These are phyloP conservation scores for Seison nebaliae DNA, from an alignment of 1,140 invertebrate genomes.

Conservation along the genomic window DNA sequence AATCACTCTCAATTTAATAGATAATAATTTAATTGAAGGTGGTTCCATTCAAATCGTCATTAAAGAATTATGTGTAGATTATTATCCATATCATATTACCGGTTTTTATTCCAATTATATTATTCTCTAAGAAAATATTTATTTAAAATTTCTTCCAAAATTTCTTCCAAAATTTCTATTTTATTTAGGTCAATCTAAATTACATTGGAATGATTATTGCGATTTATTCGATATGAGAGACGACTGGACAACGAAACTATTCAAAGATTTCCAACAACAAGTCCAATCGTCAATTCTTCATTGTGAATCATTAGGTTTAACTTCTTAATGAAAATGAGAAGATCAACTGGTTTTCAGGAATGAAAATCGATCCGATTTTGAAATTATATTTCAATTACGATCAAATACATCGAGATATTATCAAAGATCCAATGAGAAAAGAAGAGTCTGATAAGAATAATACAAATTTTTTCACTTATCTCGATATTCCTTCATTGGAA, in stretches of 20 bases:
- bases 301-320: not conserved
- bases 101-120: constrained; percentile 23
- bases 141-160: constrained; percentile 16
- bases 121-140: constrained; percentile 7
- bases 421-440: too few relatives aligned
- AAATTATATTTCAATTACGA: too few relatives aligned
- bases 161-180: too few relatives aligned
- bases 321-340: not conserved
- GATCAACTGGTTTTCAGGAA: not conserved
- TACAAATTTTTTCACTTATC: too few relatives aligned
- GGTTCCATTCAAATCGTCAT: constrained; percentile 75
- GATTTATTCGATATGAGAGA: constrained; percentile 24
- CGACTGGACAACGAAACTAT: constrained; percentile 27
- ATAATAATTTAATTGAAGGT: constrained; percentile 47
- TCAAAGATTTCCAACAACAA: constrained; percentile 21
- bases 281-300: not conserved
- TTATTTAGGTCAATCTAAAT: too few relatives aligned
- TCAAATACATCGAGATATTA: too few relatives aligned
- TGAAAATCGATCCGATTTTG: too few relatives aligned
- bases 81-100: constrained; percentile 82
- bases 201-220: constrained; percentile 45
- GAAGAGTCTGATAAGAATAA: too few relatives aligned
- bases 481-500: too few relatives aligned
- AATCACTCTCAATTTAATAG: not conserved
- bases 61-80: constrained; percentile 56